Base-by-base conservation (phyloP, 2,113 vertebrate species). In the Vulpes vulpes region DNA sequence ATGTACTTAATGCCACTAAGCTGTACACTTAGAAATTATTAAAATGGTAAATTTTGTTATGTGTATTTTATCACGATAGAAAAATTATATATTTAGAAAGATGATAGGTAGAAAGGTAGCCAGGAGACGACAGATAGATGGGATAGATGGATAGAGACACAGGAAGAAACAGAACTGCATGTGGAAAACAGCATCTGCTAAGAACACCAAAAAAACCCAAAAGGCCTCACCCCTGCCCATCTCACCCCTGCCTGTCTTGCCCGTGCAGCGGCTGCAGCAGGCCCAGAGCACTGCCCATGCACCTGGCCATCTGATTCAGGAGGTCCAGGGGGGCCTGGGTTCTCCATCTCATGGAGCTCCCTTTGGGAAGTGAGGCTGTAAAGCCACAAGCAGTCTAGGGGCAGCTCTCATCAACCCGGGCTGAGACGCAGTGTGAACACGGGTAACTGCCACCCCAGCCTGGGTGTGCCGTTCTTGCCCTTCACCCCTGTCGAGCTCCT, bases 231-330 rank as follows among this genome's bases (percentile, higher is more conserved):
- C 12, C 53, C 60, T 1, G 11, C 22, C 16, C 11, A 19, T 81
- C n/a, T 25, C 15, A 0, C 35, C 65, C 15, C 73, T 69, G 65
- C 5, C 25, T 2, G 23, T 43, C 57, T 32, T 60, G 3, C 2
- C 20, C 12, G 27, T 1, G 0, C 3, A 5, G 0, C 1, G 3
- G 86, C 69, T 3, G 32, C 38, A 30, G 30, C 11, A 12, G 65
- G 81, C 17, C n/a, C 12, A 27, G 43, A 22, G 59, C 67, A 20
- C 6, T 49, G 12, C 27, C 53, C 51, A 6, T 0, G 27, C 8
- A 12, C 38, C 62, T 22, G 43, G 53, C 8, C 35, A 7, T 25
- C 89, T 20, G n/a, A 49, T 4, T 15, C 23, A 11, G 65, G 23
- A 51, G 49, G 55, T n/a, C 35, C 7, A 9, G 27, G 6, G 5